Evolutionary conservation across 2,888 invertebrate species (phyloP), one percentile per base, ranked within the genome.

Genomic region (Lasioglossum lativentre): DNA sequence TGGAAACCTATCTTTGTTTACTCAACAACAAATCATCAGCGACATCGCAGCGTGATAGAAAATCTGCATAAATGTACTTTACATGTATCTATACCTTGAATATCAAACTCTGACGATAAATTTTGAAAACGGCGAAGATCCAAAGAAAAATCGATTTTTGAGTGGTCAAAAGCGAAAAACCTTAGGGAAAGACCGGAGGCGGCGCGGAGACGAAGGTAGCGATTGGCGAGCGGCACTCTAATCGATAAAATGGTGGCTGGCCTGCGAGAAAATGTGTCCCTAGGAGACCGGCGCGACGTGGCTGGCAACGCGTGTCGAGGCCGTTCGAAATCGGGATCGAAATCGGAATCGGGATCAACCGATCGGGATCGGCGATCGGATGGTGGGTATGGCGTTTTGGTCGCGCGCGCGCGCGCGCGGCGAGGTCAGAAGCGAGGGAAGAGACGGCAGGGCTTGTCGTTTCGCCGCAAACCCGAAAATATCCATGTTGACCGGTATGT

Each of bases 401-500:
- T 68, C n/a, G 68, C 34, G 8, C 74, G 72, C 75, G 52, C n/a
- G 68, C 34, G 8, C 74, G 72, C 75, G 52, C 82, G 73, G 38
- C 80, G 84, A 80, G 80, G 78, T 75, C 85, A 85, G 78, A 47
- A 63, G 73, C 75, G 68, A 79, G 77, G 78, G 81, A 76, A 83
- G 80, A 79, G 84, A 81, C 56, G 87, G 76, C 68, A 86, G 78
- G 52, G 83, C 74, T 71, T 82, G 85, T 85, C 86, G 88, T 90
- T 91, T 90, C 90, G 86, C 90, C 91, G 89, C 89, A 93, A 93
- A 93, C 94, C 94, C 94, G 94, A 95, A 95, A 95, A 95, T 95
- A 95, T 94, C 94, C 94, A 93, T 93, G 94, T 93, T 92, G 93
- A 92, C 92, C 93, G 93, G 93, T 94, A 94, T 94, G 94, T 94